These are phyloP conservation scores for Osmerus eperlanus DNA, from an alignment of 2,113 vertebrate species.

Conservation along the genomic window DNA sequence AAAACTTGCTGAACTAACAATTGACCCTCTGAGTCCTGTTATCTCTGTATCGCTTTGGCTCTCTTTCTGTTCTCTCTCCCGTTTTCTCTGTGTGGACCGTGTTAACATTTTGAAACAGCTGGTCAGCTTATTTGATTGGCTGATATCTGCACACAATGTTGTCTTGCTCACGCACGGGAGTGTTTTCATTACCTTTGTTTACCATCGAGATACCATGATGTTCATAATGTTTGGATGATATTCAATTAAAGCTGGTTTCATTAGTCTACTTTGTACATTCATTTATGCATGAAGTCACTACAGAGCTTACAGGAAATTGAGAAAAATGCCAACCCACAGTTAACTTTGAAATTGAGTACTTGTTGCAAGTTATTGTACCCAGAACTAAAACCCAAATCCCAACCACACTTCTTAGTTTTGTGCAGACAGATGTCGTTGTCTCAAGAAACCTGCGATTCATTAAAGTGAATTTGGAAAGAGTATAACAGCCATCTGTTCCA, in stretches of 20 bases:
- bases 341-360: too few relatives aligned
- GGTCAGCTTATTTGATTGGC: not conserved
- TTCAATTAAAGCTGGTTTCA: too few relatives aligned
- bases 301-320: too few relatives aligned
- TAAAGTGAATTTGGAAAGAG: conserved; percentile 4
- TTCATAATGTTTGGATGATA: not conserved
- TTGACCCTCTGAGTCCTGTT: not conserved
- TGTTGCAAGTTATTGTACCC: too few relatives aligned
- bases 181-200: conserved; percentile 2
- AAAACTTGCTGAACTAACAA: not conserved
- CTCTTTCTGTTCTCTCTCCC: not conserved
- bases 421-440: conserved; percentile 1
- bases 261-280: too few relatives aligned
- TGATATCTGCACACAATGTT: not conserved
- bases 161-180: not conserved
- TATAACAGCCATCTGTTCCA: not conserved
- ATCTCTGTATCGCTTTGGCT: conserved; percentile 9
- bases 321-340: too few relatives aligned
- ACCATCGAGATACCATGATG: not conserved
- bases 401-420: not conserved
- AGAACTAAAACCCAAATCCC: not conserved
- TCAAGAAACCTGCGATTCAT: conserved; percentile 9
- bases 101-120: conserved; percentile 18
- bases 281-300: too few relatives aligned
- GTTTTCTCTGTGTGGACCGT: conserved; percentile 12